Evolutionary conservation across 2,888 invertebrate genomes (phyloP), one percentile per base, ranked within the genome.

Genomic region (Heterodera filipjevi): DNA sequence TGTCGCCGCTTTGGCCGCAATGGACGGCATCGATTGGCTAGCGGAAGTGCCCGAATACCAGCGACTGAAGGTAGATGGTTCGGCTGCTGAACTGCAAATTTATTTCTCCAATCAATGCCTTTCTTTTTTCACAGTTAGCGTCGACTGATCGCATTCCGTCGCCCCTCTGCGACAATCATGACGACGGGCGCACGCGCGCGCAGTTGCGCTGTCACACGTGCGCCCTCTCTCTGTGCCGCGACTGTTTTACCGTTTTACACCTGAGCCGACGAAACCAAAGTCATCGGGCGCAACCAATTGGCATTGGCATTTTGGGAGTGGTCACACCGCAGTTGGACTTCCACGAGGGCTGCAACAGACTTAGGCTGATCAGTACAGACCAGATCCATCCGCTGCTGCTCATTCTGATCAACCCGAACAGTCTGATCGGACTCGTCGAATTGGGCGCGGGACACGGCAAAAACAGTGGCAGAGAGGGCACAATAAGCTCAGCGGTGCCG

Each of bases 231-330:
- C 92, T 98, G 49, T 99, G 98, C 90, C 79, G 94, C 0, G 98
- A 98, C 89, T 99, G 98, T 90, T 97, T 98, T 90, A 92, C 96
- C 77, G 95, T 95, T 89, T 91, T 99, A 80, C 98, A 99, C 91
- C 92, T 98, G 77, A 95, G 95, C 89, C 92, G 95, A 74, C 93
- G 93, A 86, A 95, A 95, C 1, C 92, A 95, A 79, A 59, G 66
- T 44, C 84, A 84, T 39, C 77, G 76, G 32, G 82, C 81, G 22
- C 77, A 76, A 44, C 76, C 85, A 27, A 78, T 84, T n/a, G 84
- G 84, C 1, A 71, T 83, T 6, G 81, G 35, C 33, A 19, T 35
- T 32, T 32, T 83, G 39, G 83, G 84, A 12, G 94, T 95, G 81
- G 95, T 97, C 6, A 96, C 97, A 90, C 86, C 86, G 6, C 94